Percentiles rank a stretch among this genome's conserved stretches.
Conservation (phyloP, 2,797 vertebrate genomes). For the Coccyzus lansbergi region DNA sequence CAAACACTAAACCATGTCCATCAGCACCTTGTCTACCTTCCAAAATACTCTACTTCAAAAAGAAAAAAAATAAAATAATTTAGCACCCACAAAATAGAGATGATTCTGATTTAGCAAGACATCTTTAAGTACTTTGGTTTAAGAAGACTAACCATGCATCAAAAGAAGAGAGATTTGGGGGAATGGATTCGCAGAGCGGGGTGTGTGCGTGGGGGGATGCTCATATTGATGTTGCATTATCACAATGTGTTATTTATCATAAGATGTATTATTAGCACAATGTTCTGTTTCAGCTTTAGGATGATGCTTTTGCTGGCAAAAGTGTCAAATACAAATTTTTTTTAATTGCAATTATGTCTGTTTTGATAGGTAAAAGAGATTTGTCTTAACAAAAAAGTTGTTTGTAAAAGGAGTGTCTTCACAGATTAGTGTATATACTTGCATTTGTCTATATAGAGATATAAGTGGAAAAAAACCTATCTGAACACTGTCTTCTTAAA, state of each 20-base stretch:
- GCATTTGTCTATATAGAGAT: neutral
- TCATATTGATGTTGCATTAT: neutral
- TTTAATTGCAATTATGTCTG: neutral
- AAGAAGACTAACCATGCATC: neutral
- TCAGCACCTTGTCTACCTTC: no score
- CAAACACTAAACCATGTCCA: no score
- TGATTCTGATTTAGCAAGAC: neutral
- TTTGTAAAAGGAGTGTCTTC: neutral
- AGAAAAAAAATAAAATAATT: neutral
- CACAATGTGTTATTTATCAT: neutral
- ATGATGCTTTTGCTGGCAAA: slow-evolving; percentile 58
- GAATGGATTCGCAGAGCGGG: neutral
- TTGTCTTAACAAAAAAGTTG: neutral
- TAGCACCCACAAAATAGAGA: neutral
- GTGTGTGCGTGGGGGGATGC: neutral
- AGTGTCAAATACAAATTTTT: slow-evolving; percentile 37
- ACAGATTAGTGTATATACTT: neutral
- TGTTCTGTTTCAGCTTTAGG: slow-evolving; percentile 24
- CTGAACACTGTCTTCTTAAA: neutral
- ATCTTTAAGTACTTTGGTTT: neutral
- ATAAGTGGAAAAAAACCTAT: rapidly evolving
- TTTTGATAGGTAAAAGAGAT: neutral
- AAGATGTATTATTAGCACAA: neutral
- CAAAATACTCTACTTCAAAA: slow-evolving; percentile 13
- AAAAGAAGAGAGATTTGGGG: neutral